These are phyloP conservation scores for Lepidochitona cinerea DNA, from an alignment of 2,888 invertebrate species.

Conservation along the genomic window DNA sequence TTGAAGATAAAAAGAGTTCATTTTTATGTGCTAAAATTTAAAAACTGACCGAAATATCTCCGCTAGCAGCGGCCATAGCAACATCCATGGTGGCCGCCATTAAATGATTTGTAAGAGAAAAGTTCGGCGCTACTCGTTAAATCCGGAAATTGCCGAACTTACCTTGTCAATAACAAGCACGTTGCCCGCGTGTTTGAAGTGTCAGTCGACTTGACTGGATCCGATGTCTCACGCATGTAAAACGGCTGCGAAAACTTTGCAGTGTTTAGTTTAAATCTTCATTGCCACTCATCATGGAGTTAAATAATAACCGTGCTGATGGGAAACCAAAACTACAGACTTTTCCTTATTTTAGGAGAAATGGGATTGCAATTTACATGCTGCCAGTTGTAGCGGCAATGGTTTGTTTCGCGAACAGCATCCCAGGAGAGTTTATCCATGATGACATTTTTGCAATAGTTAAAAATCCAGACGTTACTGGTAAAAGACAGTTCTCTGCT, in stretches of 20 bases:
- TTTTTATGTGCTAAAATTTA: not conserved
- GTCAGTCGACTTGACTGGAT: no score
- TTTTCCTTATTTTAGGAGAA: not conserved
- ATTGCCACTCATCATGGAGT: conserved; percentile 24
- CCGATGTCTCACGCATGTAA: no score
- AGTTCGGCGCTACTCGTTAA: not conserved
- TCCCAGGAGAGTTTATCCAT: conserved; percentile 82
- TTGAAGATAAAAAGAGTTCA: not conserved
- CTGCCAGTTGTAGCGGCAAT: conserved; percentile 36
- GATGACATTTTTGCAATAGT: conserved; percentile 89
- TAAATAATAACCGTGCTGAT: conserved; percentile 15
- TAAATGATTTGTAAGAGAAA: conserved; percentile 10
- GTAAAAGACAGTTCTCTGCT: conserved; percentile 56
- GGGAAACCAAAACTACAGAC: not conserved
- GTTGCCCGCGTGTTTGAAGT: not conserved
- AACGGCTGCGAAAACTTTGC: no score
- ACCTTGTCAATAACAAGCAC: not conserved
- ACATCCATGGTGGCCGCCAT: conserved; percentile 59
- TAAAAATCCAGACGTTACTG: conserved; percentile 85
- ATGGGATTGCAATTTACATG: not conserved
- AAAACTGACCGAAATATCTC: conserved; percentile 53
- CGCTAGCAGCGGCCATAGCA: conserved; percentile 61
- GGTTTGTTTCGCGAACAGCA: conserved; percentile 48
- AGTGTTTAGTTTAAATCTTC: no score
- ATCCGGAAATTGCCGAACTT: not conserved